Evolutionary conservation across 2,797 vertebrate genomes (phyloP).

Genomic region (Microcaecilia unicolor): DNA sequence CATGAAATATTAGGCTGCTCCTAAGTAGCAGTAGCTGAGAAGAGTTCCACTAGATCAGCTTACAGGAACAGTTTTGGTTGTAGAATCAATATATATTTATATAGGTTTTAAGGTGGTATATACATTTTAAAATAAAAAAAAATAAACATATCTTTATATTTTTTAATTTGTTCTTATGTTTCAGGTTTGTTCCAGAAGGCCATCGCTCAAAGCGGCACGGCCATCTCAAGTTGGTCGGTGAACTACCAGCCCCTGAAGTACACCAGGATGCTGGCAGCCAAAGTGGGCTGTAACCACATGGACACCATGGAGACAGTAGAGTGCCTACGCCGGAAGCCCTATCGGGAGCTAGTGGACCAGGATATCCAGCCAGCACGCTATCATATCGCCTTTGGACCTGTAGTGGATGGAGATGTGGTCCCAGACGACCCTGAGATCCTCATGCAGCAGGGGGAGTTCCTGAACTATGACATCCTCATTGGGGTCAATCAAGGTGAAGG

Average conservation of each 20-base stretch:
- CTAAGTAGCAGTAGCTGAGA: no score
- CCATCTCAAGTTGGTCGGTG: constrained; percentile 92
- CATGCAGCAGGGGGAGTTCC: constrained; percentile 96
- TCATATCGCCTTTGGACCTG: constrained; percentile 91
- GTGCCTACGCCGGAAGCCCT: constrained; percentile 80
- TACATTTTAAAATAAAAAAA: no score
- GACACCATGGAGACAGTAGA: constrained; percentile 83
- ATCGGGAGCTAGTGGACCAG: constrained; percentile 87
- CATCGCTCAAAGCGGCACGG: constrained; percentile 86
- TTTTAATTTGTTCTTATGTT: background rate
- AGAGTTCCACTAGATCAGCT: no score
- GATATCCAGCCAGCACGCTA: constrained; percentile 89
- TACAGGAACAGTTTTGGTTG: no score
- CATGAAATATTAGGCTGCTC: no score
- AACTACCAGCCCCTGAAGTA: constrained; percentile 93
- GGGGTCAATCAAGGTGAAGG: constrained; percentile 94
- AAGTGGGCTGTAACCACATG: constrained; percentile 81
- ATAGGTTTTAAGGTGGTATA: no score
- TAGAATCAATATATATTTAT: no score
- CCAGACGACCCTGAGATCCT: constrained; percentile 92
- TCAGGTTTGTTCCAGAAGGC: constrained; percentile 87
- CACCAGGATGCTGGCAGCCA: constrained; percentile 80
- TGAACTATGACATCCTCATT: constrained; percentile 93
- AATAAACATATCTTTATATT: no score
- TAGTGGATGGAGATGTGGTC: constrained; percentile 92